Base-by-base conservation (phyloP, 1,140 invertebrate genomes). In the Magallana angulata region DNA sequence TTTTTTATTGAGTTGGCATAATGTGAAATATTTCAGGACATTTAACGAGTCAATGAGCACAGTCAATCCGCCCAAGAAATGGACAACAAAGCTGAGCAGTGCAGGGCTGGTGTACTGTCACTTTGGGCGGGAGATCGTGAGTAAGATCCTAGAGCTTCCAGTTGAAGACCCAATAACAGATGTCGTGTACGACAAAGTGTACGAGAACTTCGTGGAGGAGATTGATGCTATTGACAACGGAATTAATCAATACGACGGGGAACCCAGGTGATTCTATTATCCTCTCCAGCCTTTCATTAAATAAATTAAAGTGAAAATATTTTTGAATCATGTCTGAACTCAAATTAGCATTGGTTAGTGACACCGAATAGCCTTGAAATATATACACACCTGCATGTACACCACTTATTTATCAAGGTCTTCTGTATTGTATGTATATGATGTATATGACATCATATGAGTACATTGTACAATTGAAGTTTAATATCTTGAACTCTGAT, bases 141-240 rank as follows among this genome's bases (percentile, higher is more conserved):
- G 96, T 7, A 85, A 92, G 56, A 88, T 95, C 8, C 90, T 96
- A 7, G 91, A 93, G n/a, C 88, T 91, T 60, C 68, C 83, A 12
- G 48, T 83, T 9, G 86, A 90, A 62, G 92, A 93, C 68, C 89
- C 90, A 1, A 84, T 93, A 12, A 90, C 90, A 11, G 90, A 96
- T 85, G 91, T 95, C 9, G 94, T 99, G n/a, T 99, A 96, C 93
- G 96, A 96, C 86, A 97, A 97, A 94, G 95, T 99, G 0, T 99
- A 99, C 95, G 96, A 98, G 87, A 96, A 96, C 83, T 97, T 99
- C 87, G 96, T 99, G 24, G 96, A 98, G 95, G 98, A 99, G 96
- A 96, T 99, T 87, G 99, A 99, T 96, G 98, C 97, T 7, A 97
- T 99, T 87, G 99, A 99, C 94, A 99, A 99, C 96, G 99, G 99